Base-by-base conservation (phyloP, 2,797 vertebrate genomes). In the Sebastiscus albofasciatus region DNA sequence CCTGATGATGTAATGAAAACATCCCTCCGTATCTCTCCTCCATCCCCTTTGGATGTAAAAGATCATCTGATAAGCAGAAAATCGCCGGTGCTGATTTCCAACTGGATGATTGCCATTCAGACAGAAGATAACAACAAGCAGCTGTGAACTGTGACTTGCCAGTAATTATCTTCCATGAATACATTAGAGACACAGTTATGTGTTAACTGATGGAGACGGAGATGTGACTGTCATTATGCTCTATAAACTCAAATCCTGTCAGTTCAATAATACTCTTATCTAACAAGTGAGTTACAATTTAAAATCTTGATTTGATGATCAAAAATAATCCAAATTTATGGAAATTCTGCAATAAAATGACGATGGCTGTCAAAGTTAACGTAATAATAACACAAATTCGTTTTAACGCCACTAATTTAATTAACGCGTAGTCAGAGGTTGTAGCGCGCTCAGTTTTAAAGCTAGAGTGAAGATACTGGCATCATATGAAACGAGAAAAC, bases 21-120 rank as follows among this genome's bases (percentile, higher is more conserved):
- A 85, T 65, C 75, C 78, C 78, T 46, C 55, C 39, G 14, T 31
- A 29, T 59, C 67, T 79, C 80, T 74, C 73, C 66, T 70, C 42
- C 42, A 46, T 46, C 42, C 16, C 42, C 42, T 46, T 69, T 77
- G 54, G 72, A 85, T 65, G 78, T 64, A 71, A 71, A 84, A 86
- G 72, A 87, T 89, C 81, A 83, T 84, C 83, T 81, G 91, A 93
- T 92, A 91, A 76, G 79, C 62, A 83, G 69, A 86, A 82, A 81
- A 81, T 74, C 49, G 8, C 36, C 58, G 4, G 34, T 5, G 65
- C 42, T 24, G 39, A 77, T 80, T 82, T 83, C 70, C 72, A 76
- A 8, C 70, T 86, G 88, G 88, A 86, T 11, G 6, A 27, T 24
- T n/a, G 74, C 84, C 90, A 81, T 34, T 52, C 73, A 75, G 83